Conservation (phyloP, 2,797 vertebrate genomes). For the Serranus cabrilla region DNA sequence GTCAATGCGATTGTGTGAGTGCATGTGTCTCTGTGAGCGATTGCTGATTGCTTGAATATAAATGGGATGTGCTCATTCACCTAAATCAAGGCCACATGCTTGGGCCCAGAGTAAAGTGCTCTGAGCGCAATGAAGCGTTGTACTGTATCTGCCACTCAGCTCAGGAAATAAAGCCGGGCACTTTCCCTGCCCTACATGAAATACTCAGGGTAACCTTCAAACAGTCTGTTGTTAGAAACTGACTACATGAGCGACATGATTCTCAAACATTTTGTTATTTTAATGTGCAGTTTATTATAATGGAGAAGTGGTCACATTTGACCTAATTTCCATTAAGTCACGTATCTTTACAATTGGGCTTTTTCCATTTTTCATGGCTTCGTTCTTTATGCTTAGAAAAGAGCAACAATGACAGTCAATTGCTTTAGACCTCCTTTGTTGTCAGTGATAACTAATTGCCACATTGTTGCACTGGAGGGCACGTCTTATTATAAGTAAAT, state of each 20-base stretch:
- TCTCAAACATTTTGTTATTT: constrained; percentile 27
- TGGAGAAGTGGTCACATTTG: constrained; percentile 11
- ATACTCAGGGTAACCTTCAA: constrained; percentile 71
- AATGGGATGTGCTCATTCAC: constrained; percentile 80
- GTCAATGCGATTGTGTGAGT: constrained; percentile 44
- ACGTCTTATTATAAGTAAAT: too few species aligned
- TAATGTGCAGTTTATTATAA: background rate
- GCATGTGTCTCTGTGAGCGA: constrained; percentile 70
- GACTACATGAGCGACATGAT: constrained; percentile 52
- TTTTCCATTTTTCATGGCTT: background rate
- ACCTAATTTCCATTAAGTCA: background rate
- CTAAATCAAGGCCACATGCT: constrained; percentile 84
- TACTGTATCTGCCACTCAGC: constrained; percentile 76
- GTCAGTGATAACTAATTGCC: too few species aligned
- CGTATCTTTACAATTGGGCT: background rate
- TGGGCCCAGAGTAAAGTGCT: constrained; percentile 64
- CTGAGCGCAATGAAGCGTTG: constrained; percentile 67
- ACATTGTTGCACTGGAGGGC: too few species aligned
- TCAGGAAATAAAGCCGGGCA: constrained; percentile 60
- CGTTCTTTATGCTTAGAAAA: background rate
- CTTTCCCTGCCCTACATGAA: constrained; percentile 64
- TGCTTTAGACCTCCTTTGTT: too few species aligned
- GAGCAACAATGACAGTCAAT: background rate
- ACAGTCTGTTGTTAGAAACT: constrained; percentile 58
- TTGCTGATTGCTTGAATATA: constrained; percentile 80